Evolutionary conservation across 2,113 vertebrate genomes (phyloP).

Genomic region (Pleuronectes platessa): DNA sequence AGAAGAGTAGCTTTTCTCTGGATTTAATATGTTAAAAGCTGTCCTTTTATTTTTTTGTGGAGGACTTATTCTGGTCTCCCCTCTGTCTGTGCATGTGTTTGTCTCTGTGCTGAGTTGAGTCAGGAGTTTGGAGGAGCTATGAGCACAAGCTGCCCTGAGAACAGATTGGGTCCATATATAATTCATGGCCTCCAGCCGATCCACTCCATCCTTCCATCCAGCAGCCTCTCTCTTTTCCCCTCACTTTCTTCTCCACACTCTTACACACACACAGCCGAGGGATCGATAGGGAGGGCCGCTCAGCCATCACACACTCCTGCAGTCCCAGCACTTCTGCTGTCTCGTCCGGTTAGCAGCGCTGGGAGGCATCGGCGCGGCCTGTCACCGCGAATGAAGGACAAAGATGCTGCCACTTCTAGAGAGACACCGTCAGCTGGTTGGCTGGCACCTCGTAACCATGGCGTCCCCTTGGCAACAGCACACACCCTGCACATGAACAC

Average conservation of each 20-base stretch:
- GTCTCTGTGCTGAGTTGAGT: conserved; percentile 63
- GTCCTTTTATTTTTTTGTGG: conserved; percentile 67
- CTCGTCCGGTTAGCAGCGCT: conserved; percentile 71
- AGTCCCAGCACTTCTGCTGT: conserved; percentile 60
- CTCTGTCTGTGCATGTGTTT: conserved; percentile 7
- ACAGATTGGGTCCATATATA: conserved; percentile 85
- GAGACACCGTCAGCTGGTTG: conserved; percentile 73
- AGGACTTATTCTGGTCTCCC: conserved; percentile 64
- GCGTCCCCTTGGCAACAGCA: conserved; percentile 77
- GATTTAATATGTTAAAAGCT: conserved; percentile 85
- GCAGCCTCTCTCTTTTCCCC: conserved; percentile 54
- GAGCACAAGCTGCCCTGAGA: conserved; percentile 74
- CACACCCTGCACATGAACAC: conserved; percentile 60
- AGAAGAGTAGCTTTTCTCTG: conserved; percentile 74
- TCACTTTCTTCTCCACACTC: conserved; percentile 38
- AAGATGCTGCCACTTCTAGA: conserved; percentile 67
- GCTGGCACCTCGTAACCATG: conserved; percentile 82
- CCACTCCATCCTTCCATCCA: conserved; percentile 73
- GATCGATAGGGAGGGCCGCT: conserved; percentile 66
- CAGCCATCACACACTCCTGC: conserved; percentile 60
- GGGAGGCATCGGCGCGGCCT: conserved; percentile 63
- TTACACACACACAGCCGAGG: conserved; percentile 36
- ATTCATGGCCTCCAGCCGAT: conserved; percentile 85
- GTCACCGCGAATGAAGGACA: conserved; percentile 76
- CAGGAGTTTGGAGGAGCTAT: conserved; percentile 73